Conservation (phyloP, 2,113 vertebrate species). For the Equus przewalskii region DNA sequence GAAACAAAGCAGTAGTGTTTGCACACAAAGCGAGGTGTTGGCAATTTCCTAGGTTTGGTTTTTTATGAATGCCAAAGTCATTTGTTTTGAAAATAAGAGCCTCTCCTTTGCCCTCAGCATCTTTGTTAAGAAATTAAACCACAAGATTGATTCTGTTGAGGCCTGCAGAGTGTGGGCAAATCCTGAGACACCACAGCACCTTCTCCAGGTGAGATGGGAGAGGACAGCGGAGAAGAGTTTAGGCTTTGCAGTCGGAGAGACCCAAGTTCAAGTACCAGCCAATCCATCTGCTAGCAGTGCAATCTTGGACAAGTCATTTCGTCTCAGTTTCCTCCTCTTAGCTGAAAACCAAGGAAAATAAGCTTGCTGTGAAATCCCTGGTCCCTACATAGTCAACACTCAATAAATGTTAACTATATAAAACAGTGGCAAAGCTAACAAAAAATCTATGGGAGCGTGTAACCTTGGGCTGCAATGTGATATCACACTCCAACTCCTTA, state of each 20-base stretch:
- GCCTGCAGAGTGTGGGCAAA: background rate
- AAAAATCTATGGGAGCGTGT: background rate
- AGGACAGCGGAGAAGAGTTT: background rate
- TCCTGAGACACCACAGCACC: background rate
- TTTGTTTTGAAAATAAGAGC: constrained; percentile 66
- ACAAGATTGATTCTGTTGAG: background rate
- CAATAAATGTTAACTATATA: background rate
- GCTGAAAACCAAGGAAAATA: background rate
- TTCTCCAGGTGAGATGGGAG: background rate
- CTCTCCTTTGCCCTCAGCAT: constrained; percentile 59
- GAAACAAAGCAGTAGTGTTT: background rate
- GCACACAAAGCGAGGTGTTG: background rate
- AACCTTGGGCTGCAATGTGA: background rate
- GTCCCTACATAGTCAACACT: background rate
- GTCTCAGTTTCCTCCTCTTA: background rate
- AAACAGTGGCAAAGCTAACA: background rate
- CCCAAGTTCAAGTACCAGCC: background rate
- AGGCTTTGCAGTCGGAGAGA: background rate
- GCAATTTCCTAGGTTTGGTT: background rate
- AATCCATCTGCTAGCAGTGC: rapidly evolving
- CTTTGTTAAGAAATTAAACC: constrained; percentile 32
- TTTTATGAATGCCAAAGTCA: constrained; percentile 38
- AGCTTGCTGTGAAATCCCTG: background rate
- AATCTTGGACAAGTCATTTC: background rate
- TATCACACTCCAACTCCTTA: rapidly evolving